Base-by-base conservation (phyloP, 2,888 invertebrate genomes). In the Hesperia comma region DNA sequence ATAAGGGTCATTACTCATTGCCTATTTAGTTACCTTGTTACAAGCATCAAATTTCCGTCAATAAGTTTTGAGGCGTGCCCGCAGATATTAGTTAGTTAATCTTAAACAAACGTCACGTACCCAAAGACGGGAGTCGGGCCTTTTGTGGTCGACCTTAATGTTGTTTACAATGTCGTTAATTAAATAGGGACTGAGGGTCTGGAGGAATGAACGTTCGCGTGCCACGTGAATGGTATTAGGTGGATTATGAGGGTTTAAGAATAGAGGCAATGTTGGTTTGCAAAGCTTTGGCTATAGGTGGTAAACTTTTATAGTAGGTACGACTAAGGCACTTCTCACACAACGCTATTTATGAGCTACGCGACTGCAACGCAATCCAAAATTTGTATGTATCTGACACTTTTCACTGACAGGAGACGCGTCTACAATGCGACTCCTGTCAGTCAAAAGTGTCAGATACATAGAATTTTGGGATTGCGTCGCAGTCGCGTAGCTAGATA, bases 91-190 rank as follows among this genome's bases (percentile, higher is more conserved):
- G 67, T 61, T 67, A 55, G 61, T 67, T 67, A 67, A 61, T 67
- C 67, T 61, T 63, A 61, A 55, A 67, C 61, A 67, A 61, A 51
- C 56, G 57, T 61, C 61, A 61, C 67, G 67, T 55, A 55, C 67
- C 61, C 66, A 41, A 57, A 63, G 63, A 67, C 66, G 66, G 60
- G 53, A 56, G 61, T 21, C 46, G 61, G 67, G 61, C 81, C 79
- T 55, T 81, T 80, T 85, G 85, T 77, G 85, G 86, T 75, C 72
- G 71, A 74, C 76, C 77, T 78, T 85, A 84, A 87, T 87, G 83
- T 83, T 86, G 83, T 85, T 87, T 86, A 85, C 84, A 81, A 78
- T 81, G 80, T 76, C 81, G 80, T 81, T 84, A 82, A 85, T 85
- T 86, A 83, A 85, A 84, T 80, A 74, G 75, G 77, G 81, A 76